Conservation (phyloP, 2,797 vertebrate species). For the Pipistrellus nathusii region DNA sequence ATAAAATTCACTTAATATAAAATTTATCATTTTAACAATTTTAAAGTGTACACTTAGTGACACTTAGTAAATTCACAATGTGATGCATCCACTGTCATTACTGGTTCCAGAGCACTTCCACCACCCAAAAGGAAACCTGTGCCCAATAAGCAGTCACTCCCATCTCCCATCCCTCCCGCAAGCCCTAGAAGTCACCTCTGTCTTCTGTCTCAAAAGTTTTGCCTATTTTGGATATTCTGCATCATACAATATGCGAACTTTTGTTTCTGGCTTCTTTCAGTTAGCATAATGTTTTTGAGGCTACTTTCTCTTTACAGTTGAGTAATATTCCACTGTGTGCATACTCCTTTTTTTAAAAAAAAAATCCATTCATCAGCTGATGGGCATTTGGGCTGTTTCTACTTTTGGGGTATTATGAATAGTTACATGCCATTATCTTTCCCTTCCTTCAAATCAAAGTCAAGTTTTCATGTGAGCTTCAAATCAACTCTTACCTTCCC, state of each 20-base stretch:
- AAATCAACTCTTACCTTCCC: background rate
- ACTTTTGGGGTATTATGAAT: background rate
- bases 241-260: background rate
- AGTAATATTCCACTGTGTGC: background rate
- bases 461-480: background rate
- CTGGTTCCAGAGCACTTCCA: background rate
- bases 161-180: background rate
- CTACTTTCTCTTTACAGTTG: background rate
- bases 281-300: background rate
- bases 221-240: background rate
- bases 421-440: background rate
- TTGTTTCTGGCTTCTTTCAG: background rate
- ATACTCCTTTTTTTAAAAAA: background rate
- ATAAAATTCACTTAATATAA: constrained; percentile 19
- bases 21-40: constrained; percentile 36
- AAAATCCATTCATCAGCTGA: background rate
- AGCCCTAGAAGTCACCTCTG: background rate
- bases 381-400: background rate
- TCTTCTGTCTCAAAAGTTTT: background rate
- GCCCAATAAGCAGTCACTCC: background rate
- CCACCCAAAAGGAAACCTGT: background rate
- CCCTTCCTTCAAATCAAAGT: background rate
- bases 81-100: background rate
- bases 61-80: background rate
- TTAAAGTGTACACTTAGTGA: background rate